Base-by-base conservation (phyloP, 2,888 invertebrate genomes). In the Rhaphigaster nebulosa region DNA sequence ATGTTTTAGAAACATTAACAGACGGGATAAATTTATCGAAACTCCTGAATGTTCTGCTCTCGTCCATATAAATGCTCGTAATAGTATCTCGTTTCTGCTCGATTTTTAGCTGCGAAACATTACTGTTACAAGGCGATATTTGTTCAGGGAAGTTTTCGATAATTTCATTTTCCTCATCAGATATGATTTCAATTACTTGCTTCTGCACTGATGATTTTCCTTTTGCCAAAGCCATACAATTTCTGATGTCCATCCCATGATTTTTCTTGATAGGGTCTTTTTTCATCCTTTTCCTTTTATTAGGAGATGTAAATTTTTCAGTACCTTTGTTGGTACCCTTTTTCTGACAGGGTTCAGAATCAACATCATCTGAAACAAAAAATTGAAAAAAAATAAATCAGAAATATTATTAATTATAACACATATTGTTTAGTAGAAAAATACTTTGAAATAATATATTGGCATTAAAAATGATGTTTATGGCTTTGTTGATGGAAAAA, bases 211-310 rank as follows among this genome's bases (percentile, higher is more conserved):
- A 70, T 15, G 89, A 88, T 91, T 88, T 91, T 26, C 91, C 91
- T 20, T 70, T 89, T 52, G 91, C 92, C 8, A 88, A 56, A 41
- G 92, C 92, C 90, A 92, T 91, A 76, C 92, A 92, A 15, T 91
- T 76, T 84, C 92, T 90, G 23, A 92, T 92, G 87, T 92, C 92
- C 92, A 92, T 92, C 41, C 92, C 92, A 15, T 41, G 88, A 88
- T 91, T 92, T 87, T 91, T 91, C 60, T 90, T 91, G 12, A 90
- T 34, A 20, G 34, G 38, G 18, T 90, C 90, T 76, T 92, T 50
- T 92, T 93, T 92, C 91, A 91, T 92, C 65, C 38, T 91, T 90
- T 91, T 93, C 92, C 94, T 95, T 90, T 89, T 80, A 45, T 84
- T 90, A 90, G 34, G 34, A 23, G 70, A 76, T 23, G 41, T 87